phyloP scores from a whole-genome alignment of 2,888 invertebrate genomes.

The Deilephila porcellus region DNA sequence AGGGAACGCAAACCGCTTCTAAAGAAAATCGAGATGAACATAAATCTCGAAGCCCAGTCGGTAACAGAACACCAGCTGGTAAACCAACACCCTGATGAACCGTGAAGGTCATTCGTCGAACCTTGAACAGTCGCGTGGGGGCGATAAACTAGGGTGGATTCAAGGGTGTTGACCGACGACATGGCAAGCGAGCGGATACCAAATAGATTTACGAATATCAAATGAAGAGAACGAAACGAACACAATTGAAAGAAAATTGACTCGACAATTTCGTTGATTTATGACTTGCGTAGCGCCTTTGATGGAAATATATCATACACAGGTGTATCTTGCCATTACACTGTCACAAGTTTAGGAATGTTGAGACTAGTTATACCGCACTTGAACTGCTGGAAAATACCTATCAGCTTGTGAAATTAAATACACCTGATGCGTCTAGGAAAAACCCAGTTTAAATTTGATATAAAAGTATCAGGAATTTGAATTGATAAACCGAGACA shows the following conservation, averaged over 20 bases:
- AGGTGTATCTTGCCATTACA: too few relatives aligned
- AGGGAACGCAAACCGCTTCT: conserved; percentile 7
- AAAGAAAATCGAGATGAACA: conserved; percentile 33
- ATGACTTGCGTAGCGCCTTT: background rate
- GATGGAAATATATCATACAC: too few relatives aligned
- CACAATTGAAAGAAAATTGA: background rate
- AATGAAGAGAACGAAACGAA: background rate
- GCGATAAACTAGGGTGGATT: conserved; percentile 42
- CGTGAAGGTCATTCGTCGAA: conserved; percentile 69
- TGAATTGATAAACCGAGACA: background rate
- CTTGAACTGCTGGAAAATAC: background rate
- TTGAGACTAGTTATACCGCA: background rate
- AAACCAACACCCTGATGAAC: conserved; percentile 56
- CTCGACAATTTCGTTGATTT: background rate
- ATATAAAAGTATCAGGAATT: background rate
- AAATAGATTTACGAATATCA: conserved; percentile 21
- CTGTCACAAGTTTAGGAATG: too few relatives aligned
- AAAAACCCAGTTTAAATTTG: conserved; percentile 8
- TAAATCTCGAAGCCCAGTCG: conserved; percentile 21
- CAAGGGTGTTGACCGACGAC: conserved; percentile 47
- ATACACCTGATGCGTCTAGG: background rate
- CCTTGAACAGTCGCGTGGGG: conserved; percentile 51
- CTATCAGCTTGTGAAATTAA: background rate
- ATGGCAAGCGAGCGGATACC: background rate
- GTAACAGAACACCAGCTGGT: conserved; percentile 54